Percentiles rank a stretch among this genome's conserved stretches.
Conservation (phyloP, 2,797 vertebrate genomes). For the Sebastes itinus region DNA sequence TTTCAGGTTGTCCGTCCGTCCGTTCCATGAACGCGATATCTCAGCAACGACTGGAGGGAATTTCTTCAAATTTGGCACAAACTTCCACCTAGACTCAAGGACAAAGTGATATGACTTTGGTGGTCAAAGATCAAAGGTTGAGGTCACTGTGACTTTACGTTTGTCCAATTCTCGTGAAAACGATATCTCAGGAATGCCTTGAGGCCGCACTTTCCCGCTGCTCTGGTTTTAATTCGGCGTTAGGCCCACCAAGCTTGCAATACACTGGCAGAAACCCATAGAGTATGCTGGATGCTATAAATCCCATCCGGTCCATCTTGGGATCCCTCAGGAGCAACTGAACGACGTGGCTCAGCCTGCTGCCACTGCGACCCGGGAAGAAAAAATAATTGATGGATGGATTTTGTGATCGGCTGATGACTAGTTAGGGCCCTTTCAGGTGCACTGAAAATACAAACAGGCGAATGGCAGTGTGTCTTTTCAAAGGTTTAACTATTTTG, state of each 20-base stretch:
- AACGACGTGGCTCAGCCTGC: background rate
- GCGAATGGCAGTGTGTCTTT: background rate
- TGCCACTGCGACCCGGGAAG: background rate
- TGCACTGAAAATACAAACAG: background rate
- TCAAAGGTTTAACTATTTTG: background rate
- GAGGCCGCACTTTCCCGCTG: background rate
- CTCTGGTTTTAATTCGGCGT: no score
- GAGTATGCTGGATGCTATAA: background rate
- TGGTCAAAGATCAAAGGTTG: background rate
- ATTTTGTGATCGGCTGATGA: background rate
- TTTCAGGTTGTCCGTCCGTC: background rate
- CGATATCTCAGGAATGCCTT: background rate
- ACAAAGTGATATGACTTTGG: background rate
- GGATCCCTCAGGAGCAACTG: background rate
- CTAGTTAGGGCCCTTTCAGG: background rate
- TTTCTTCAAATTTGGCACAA: background rate
- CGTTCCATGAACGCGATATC: background rate
- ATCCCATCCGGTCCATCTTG: background rate
- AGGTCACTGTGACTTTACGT: background rate
- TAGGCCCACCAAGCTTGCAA: background rate
- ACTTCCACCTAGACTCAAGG: background rate
- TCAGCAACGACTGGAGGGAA: background rate
- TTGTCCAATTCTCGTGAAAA: background rate
- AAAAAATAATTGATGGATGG: background rate
- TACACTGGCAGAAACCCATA: background rate